Conservation (phyloP, 2,888 invertebrate species). For the Drosophila paracracens region DNA sequence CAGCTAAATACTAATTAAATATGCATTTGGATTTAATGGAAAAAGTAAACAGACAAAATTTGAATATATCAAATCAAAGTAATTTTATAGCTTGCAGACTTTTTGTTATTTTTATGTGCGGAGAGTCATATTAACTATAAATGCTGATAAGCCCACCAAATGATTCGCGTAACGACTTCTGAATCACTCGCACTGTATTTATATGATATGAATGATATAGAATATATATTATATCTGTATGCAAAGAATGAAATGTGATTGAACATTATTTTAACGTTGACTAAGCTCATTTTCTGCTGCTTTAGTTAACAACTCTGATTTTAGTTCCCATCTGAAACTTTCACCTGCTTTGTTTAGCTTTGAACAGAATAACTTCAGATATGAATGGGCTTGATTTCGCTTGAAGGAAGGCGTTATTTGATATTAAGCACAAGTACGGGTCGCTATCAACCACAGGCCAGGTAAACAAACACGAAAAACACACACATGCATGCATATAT, state of each 20-base stretch:
- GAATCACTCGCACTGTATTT: conserved; percentile 42
- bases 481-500: background rate
- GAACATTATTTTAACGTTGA: conserved; percentile 3
- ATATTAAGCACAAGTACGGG: conserved; percentile 73
- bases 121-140: conserved; percentile 16
- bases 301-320: background rate
- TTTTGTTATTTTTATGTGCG: background rate
- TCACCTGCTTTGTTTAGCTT: conserved; percentile 27
- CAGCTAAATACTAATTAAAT: background rate
- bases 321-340: conserved; percentile 16
- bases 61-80: too few relatives aligned
- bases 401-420: conserved; percentile 53
- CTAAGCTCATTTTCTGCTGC: background rate
- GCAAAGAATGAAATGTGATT: conserved; percentile 27
- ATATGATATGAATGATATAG: conserved; percentile 18
- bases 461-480: conserved; percentile 43
- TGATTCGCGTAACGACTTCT: conserved; percentile 25
- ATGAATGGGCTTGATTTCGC: conserved; percentile 8
- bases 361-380: conserved; percentile 17
- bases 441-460: conserved; percentile 50
- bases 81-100: background rate
- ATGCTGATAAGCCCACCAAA: conserved; percentile 41
- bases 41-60: background rate
- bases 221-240: background rate
- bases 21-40: background rate